Evolutionary conservation across 35 echinoderm and acorn worm genomes (phyloP).

Genomic region (Heliocidaris erythrogramma): DNA sequence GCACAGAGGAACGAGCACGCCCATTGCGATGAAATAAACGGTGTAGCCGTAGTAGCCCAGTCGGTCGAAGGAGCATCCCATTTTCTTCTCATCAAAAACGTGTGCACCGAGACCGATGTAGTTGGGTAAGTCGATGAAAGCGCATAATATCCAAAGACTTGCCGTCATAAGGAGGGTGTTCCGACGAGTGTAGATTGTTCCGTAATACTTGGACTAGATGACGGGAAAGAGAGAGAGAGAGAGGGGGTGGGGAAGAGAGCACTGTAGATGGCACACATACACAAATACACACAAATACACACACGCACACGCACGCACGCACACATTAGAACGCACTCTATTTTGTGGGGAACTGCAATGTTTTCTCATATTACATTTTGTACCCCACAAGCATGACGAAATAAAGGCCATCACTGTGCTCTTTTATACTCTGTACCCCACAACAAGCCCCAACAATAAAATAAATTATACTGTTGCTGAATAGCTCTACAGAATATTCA

Average conservation of each 20-base stretch:
- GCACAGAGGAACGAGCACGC: conserved; percentile 44
- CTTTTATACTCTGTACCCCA: not conserved
- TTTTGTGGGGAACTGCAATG: too few species aligned
- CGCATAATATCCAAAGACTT: conserved; percentile 52
- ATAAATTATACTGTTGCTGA: too few species aligned
- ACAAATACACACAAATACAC: too few species aligned
- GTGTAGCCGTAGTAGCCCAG: conserved; percentile 58
- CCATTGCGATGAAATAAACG: conserved; percentile 57
- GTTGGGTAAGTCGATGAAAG: conserved; percentile 65
- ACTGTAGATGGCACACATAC: too few species aligned
- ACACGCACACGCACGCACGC: not conserved
- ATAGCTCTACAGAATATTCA: not conserved
- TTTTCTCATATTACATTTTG: too few species aligned
- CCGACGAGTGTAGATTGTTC: conserved; percentile 52
- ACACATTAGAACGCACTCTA: not conserved
- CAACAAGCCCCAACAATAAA: not conserved
- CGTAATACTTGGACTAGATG: conserved; percentile 22
- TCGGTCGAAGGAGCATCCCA: conserved; percentile 70
- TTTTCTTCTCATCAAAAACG: conserved; percentile 63
- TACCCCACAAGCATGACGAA: not conserved
- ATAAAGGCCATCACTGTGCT: too few species aligned
- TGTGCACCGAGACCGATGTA: conserved; percentile 46
- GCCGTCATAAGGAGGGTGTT: conserved; percentile 58
- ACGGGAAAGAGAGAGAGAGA: not conserved
- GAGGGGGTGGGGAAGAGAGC: not conserved